phyloP scores from a whole-genome alignment of 2,797 vertebrate species.

The Microctenopoma lineatum region DNA sequence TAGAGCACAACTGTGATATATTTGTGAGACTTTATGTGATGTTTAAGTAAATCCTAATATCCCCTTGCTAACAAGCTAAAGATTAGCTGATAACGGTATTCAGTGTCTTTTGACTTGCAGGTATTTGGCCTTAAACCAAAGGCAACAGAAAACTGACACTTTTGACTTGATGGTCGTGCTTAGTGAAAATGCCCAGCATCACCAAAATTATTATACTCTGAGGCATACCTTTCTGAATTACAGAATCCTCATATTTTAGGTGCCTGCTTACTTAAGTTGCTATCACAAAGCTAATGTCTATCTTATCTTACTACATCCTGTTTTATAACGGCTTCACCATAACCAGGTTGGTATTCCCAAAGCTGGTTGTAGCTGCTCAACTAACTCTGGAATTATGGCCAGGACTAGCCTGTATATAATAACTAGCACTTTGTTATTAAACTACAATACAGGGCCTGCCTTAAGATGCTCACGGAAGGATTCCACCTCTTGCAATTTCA shows the following conservation, averaged over 20 bases:
- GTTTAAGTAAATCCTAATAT: too few species aligned
- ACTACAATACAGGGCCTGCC: not conserved
- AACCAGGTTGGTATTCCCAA: not conserved
- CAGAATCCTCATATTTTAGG: too few species aligned
- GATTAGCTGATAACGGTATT: too few species aligned
- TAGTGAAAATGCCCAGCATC: not conserved
- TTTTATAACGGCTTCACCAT: not conserved
- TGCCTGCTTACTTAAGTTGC: too few species aligned
- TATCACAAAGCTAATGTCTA: not conserved
- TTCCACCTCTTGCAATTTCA: not conserved
- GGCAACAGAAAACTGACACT: not conserved
- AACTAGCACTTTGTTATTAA: not conserved
- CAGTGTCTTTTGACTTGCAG: not conserved
- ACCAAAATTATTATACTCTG: not conserved
- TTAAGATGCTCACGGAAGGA: not conserved
- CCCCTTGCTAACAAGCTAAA: too few species aligned
- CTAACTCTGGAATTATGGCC: not conserved
- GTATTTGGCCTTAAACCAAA: conserved; percentile 3
- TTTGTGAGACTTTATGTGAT: not conserved
- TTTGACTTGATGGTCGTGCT: not conserved
- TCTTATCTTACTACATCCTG: not conserved
- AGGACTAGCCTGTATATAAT: not conserved
- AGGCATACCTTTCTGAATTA: too few species aligned
- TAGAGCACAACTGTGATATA: not conserved
- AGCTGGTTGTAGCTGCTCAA: not conserved